Evolutionary conservation across 2,888 invertebrate genomes (phyloP).

Genomic region (Cephus spinipes): DNA sequence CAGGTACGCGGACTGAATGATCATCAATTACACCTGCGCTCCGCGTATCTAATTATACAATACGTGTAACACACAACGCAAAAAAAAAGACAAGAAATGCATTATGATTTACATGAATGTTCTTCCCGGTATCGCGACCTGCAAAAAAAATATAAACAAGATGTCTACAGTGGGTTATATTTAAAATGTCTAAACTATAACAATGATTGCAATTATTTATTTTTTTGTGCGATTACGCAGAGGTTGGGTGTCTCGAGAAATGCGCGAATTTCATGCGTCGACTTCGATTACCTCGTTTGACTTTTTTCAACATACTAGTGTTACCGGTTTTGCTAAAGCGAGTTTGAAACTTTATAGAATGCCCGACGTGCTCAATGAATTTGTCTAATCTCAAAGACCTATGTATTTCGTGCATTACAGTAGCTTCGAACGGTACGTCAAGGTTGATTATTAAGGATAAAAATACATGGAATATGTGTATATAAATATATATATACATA

Average conservation of each 20-base stretch:
- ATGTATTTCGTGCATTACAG: neutral
- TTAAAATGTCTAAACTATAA: neutral
- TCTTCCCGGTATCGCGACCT: too few species aligned
- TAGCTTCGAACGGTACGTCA: neutral
- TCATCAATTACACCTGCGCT: neutral
- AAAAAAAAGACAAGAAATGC: neutral
- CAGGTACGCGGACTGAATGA: neutral
- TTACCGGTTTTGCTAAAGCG: neutral
- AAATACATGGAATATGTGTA: neutral
- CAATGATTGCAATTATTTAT: neutral
- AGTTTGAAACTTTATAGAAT: neutral
- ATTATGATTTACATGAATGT: too few species aligned
- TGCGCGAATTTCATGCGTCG: neutral
- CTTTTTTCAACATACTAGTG: neutral
- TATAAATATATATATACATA: conserved; percentile 9
- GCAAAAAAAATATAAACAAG: neutral
- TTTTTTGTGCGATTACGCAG: neutral
- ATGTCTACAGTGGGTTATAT: neutral
- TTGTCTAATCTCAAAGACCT: neutral
- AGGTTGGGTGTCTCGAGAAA: neutral
- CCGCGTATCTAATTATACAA: neutral
- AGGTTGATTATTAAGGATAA: neutral
- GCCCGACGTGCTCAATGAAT: neutral
- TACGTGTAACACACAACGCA: neutral
- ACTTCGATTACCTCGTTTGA: neutral